Base-by-base conservation (phyloP, 2,888 invertebrate genomes). In the Tipula lateralis region DNA sequence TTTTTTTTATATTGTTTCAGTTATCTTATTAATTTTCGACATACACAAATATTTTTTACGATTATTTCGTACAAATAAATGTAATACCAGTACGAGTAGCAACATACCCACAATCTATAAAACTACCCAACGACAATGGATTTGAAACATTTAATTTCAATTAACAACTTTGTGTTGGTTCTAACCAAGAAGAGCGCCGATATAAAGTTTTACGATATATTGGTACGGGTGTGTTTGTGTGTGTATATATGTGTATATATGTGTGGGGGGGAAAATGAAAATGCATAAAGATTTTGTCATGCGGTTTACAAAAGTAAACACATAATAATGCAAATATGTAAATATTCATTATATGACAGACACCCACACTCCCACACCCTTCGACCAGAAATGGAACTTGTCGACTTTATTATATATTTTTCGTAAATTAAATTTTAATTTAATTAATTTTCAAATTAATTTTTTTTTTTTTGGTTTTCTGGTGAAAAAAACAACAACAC, bases 251-350 rank as follows among this genome's bases (percentile, higher is more conserved):
- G 6, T 32, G 32, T 32, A 32, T n/a, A n/a, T 32, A 32, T 39
- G 13, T 39, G 9, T 13, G n/a, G n/a, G n/a, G n/a, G n/a, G 44
- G 5, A 4, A 44, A 44, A 66, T 24, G 24, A 66, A 66, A 66
- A 66, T 66, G 66, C 66, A 66, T 66, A 66, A 66, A 66, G 66
- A 66, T 66, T 66, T 66, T 66, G 66, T 66, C 66, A 66, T 66
- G 66, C 24, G 66, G 66, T 66, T 50, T 50, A 19, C 50, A 19
- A 50, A 19, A n/a, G 39, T 44, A 44, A 44, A 19, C 19, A 50
- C 6, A 66, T 24, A 24, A 66, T 66, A 66, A 66, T 66, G 9
- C 66, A 66, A 66, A 66, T 66, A 66, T n/a, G n/a, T n/a, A n/a
- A n/a, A n/a, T 19, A 66, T 66, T 66, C 24, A 66, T 66, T 24